Evolutionary conservation across 2,113 vertebrate species (phyloP).

Genomic region (Hepsetus odoe): DNA sequence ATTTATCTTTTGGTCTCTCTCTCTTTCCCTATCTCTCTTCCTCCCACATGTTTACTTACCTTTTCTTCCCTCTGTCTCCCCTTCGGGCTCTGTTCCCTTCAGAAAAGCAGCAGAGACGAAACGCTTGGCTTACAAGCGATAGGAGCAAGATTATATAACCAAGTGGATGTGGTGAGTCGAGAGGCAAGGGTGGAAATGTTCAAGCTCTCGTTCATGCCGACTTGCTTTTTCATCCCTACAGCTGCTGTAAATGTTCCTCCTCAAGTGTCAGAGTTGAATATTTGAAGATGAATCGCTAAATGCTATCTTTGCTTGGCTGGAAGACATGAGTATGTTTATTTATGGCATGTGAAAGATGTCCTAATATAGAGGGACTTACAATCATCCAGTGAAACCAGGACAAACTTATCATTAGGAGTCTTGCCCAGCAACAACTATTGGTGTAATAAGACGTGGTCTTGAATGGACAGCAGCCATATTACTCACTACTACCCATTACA

Average conservation of each 20-base stretch:
- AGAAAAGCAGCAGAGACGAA: neutral
- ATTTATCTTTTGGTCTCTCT: neutral
- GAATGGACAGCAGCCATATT: too few species aligned
- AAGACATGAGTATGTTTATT: neutral
- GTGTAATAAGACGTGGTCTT: too few species aligned
- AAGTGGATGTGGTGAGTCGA: neutral
- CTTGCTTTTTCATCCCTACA: neutral
- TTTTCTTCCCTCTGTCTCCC: neutral
- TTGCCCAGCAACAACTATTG: too few species aligned
- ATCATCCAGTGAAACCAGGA: too few species aligned
- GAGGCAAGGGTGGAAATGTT: neutral
- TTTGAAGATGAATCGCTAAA: neutral
- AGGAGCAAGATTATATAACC: neutral
- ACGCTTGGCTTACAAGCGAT: neutral
- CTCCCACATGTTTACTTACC: conserved; percentile 8
- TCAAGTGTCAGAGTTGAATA: neutral
- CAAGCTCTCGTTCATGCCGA: neutral
- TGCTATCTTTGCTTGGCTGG: neutral
- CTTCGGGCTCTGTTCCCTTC: neutral
- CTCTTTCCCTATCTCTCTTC: neutral
- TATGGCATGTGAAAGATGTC: too few species aligned
- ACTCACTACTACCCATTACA: too few species aligned
- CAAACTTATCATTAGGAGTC: too few species aligned
- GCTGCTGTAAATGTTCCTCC: neutral
- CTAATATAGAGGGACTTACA: too few species aligned